A percentile compares a stretch with the other conserved stretches of the same genome.
phyloP scores from a whole-genome alignment of 2,113 vertebrate species.

The Mastomys natalensis region DNA sequence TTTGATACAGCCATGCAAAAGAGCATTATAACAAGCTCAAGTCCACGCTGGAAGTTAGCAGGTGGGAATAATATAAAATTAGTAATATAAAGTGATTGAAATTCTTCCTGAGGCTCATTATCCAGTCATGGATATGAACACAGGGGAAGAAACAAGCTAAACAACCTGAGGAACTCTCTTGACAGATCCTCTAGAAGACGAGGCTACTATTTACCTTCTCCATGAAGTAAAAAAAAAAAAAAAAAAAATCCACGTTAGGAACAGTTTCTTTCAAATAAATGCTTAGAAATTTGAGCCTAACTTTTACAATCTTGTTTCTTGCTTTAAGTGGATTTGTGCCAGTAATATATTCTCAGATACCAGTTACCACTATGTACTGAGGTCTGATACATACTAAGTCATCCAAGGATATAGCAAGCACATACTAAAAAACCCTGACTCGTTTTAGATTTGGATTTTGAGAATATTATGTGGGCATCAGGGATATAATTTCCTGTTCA shows the following conservation, averaged over 20 bases:
- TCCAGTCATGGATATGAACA: background rate
- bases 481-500: background rate
- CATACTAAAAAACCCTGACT: background rate
- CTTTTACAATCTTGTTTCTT: background rate
- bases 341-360: background rate
- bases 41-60: background rate
- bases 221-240: slow-evolving; percentile 18
- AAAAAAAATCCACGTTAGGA: background rate
- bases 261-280: background rate
- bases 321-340: background rate
- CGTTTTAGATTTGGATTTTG: background rate
- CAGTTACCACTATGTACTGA: background rate
- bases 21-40: background rate
- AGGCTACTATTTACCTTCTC: background rate
- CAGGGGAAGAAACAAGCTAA: background rate
- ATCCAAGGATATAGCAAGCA: slow-evolving; percentile 17
- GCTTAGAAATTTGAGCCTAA: slow-evolving; percentile 30
- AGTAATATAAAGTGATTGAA: background rate
- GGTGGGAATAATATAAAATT: background rate
- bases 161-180: background rate
- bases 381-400: background rate
- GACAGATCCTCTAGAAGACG: background rate
- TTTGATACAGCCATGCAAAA: background rate
- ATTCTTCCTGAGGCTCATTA: background rate
- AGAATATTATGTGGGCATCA: background rate